Evolutionary conservation across 1,140 invertebrate genomes (phyloP), one percentile per base, ranked within the genome.

Genomic region (Anoplophora glabripennis): DNA sequence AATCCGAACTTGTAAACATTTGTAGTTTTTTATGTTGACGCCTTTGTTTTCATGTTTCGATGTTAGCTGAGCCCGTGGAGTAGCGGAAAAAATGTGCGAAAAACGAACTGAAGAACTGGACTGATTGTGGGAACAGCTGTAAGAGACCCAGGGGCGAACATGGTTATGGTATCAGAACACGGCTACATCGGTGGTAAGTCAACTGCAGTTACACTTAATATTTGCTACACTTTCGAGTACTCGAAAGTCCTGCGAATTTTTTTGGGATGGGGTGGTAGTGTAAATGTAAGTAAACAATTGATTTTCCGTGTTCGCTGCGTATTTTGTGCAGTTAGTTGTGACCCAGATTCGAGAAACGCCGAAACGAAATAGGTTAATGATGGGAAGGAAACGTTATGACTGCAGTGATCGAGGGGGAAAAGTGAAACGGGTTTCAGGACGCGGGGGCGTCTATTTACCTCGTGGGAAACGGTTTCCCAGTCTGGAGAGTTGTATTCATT

Each of bases 111-210:
- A 18, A 45, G 21, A 45, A 45, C 11, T 7, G 5, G 4, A 15
- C 10, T 17, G 21, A 7, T n/a, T n/a, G n/a, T n/a, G n/a, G 17
- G 17, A 14, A 15, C 21, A 41, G n/a, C 38, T 3, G n/a, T 10
- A 11, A 7, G 5, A 3, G 8, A 11, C 7, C 42, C 17, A 10
- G 1, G 15, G 17, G 21, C 42, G 14, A 14, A 45, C 10, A 45
- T 45, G 42, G n/a, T 45, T 45, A 18, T 45, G 10, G 21, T 45
- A 45, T 15, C 42, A 14, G 17, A 18, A 11, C 42, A 45, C 10
- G 17, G 42, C 42, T 45, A 45, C 42, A 45, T 44, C 8, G 41
- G 42, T 9, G 42, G 42, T 45, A 45, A 15, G 42, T 45, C 15
- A 18, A 15, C 5, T 17, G 4, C 10, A 45, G 21, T 7, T 4